Percentiles rank a stretch among this genome's conserved stretches.
phyloP scores from a whole-genome alignment of 2,797 vertebrate species.

The Okamejei kenojei region DNA sequence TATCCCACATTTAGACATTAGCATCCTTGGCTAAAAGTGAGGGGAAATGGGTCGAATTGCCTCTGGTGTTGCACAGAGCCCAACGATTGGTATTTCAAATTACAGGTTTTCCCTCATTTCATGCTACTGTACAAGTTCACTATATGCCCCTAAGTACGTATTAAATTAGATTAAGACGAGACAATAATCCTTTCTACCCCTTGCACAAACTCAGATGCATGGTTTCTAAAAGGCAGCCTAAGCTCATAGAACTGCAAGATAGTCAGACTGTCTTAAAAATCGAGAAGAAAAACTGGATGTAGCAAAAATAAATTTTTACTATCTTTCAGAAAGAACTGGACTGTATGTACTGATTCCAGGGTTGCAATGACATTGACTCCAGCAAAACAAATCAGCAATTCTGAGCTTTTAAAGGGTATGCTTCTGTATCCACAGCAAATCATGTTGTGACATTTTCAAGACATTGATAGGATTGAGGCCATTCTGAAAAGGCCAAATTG shows the following conservation, averaged over 20 bases:
- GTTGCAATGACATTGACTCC: background rate
- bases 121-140: background rate
- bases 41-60: background rate
- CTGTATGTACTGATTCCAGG: background rate
- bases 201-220: background rate
- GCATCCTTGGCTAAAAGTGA: background rate
- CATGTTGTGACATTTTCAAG: background rate
- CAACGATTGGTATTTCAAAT: background rate
- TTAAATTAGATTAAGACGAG: background rate
- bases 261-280: background rate
- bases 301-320: background rate
- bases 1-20: background rate
- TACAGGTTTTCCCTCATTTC: background rate
- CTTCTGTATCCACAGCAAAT: background rate
- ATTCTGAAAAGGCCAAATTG: background rate
- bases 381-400: background rate
- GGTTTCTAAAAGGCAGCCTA: background rate
- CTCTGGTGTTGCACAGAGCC: background rate
- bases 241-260: background rate
- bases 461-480: background rate
- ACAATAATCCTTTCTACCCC: too few species aligned
- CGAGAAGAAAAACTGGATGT: background rate
- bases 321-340: conserved; percentile 17
- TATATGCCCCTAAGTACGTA: background rate
- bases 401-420: background rate